Conservation (phyloP, 2,797 vertebrate genomes). For the Acipenser ruthenus region DNA sequence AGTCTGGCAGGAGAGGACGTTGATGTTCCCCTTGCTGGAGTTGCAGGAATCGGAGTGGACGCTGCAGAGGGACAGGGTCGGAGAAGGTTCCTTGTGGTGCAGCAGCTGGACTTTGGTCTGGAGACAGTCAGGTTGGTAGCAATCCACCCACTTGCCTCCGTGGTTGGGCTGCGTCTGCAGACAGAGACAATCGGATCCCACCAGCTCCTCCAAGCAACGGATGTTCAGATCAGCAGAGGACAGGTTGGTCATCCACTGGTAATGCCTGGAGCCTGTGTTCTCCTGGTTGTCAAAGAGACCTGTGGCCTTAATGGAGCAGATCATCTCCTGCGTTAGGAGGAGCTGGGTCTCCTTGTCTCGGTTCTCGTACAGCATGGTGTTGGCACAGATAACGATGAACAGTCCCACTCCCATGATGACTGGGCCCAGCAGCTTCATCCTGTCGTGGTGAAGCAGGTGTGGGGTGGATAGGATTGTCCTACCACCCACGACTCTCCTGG, state of each 20-base stretch:
- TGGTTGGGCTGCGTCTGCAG: slow-evolving; percentile 26
- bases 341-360: slow-evolving; percentile 83
- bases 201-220: slow-evolving; percentile 55
- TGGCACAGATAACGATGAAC: slow-evolving; percentile 94
- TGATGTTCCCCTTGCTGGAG: slow-evolving; percentile 48
- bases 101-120: slow-evolving; percentile 48
- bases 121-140: slow-evolving; percentile 39
- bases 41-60: slow-evolving; percentile 59
- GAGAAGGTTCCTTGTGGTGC: slow-evolving; percentile 53
- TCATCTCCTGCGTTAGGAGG: slow-evolving; percentile 68
- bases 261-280: slow-evolving; percentile 38
- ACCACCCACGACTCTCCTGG: slow-evolving; percentile 42
- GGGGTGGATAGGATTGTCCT: slow-evolving; percentile 40
- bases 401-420: slow-evolving; percentile 96
- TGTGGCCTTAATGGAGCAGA: slow-evolving; percentile 57
- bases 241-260: slow-evolving; percentile 60
- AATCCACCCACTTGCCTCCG: slow-evolving; percentile 25
- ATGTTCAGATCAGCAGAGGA: slow-evolving; percentile 60
- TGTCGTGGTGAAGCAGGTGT: slow-evolving; percentile 63
- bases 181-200: slow-evolving; percentile 51
- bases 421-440: slow-evolving; percentile 84
- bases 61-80: slow-evolving; percentile 45
- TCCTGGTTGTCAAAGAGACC: slow-evolving; percentile 27
- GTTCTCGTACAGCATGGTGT: slow-evolving; percentile 92
- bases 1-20: slow-evolving; percentile 29